These are phyloP conservation scores for Amphilophus citrinellus DNA, from an alignment of 2,113 vertebrate species.

Conservation along the genomic window DNA sequence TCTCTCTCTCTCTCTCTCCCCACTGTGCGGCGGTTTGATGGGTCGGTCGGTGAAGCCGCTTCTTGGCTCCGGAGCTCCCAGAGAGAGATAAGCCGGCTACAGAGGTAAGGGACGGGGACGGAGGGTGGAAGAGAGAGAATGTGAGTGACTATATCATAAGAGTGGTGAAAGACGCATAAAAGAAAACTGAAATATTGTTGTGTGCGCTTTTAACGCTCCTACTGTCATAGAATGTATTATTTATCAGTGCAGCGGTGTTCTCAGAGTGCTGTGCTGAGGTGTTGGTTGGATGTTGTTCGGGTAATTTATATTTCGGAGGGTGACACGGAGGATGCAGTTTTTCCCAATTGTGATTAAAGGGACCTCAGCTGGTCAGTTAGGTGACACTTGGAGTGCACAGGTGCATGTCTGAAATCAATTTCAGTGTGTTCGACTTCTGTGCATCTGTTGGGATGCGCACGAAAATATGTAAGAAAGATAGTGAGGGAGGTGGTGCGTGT, in stretches of 20 bases:
- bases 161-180: background rate
- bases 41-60: slow-evolving; percentile 42
- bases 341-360: slow-evolving; percentile 20
- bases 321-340: background rate
- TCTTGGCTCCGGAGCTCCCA: slow-evolving; percentile 56
- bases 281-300: slow-evolving; percentile 1
- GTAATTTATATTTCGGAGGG: background rate
- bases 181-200: background rate
- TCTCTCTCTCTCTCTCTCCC: slow-evolving; percentile 7
- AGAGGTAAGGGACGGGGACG: slow-evolving; percentile 52
- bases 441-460: background rate
- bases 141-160: background rate
- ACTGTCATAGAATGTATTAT: background rate
- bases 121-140: background rate
- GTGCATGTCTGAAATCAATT: background rate
- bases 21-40: slow-evolving; percentile 27
- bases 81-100: slow-evolving; percentile 16
- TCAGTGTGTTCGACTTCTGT: background rate
- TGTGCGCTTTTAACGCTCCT: background rate
- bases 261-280: slow-evolving; percentile 16
- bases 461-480: background rate
- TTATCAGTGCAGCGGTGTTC: slow-evolving; percentile 13
- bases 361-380: slow-evolving; percentile 26
- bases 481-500: background rate
- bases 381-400: slow-evolving; percentile 18